Percentiles rank a stretch among this genome's conserved stretches.
phyloP scores from a whole-genome alignment of 2,888 invertebrate genomes.

The Epirrhoe alternata region DNA sequence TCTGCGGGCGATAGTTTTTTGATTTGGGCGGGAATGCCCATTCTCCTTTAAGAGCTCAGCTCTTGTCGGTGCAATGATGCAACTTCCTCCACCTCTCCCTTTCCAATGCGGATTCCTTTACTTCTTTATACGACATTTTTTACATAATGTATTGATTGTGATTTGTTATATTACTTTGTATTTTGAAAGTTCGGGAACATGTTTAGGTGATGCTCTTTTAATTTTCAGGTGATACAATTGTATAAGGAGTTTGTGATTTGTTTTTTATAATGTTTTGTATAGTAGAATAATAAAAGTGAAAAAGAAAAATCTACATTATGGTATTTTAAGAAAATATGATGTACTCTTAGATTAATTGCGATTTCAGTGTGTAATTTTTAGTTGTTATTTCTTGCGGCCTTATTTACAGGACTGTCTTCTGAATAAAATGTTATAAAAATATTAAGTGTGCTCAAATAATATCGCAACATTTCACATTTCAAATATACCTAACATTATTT shows the following conservation, averaged over 20 bases:
- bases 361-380: not conserved
- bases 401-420: not conserved
- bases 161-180: too few relatives aligned
- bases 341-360: not conserved
- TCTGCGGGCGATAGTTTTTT: too few relatives aligned
- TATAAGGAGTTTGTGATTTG: not conserved
- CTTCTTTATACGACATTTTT: too few relatives aligned
- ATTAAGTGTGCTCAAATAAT: conserved; percentile 23
- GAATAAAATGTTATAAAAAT: not conserved
- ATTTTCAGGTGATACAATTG: not conserved
- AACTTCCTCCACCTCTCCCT: too few relatives aligned
- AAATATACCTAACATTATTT: conserved; percentile 8
- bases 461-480: conserved; percentile 52
- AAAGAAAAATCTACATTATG: not conserved
- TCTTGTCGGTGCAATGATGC: too few relatives aligned
- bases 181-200: too few relatives aligned
- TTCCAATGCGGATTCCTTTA: too few relatives aligned
- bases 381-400: not conserved
- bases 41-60: too few relatives aligned
- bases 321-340: not conserved
- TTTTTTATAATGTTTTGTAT: not conserved
- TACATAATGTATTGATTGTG: too few relatives aligned
- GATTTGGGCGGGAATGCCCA: too few relatives aligned
- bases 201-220: not conserved
- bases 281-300: not conserved